Percentiles rank a stretch among this genome's conserved stretches.
phyloP scores from a whole-genome alignment of 2,113 vertebrate genomes.

The Vicugna pacos region DNA sequence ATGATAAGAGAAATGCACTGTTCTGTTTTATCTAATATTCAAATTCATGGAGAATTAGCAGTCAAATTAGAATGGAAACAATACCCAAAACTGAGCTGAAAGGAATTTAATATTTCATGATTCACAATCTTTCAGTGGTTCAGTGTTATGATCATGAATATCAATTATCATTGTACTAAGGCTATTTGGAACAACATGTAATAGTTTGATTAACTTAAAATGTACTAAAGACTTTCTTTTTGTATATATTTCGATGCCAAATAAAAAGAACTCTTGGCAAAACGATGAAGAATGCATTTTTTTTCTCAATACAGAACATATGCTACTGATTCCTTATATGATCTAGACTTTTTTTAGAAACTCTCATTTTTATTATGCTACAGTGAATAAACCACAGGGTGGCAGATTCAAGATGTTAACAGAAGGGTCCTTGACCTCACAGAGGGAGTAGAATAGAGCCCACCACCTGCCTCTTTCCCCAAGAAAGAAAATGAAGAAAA shows the following conservation, averaged over 20 bases:
- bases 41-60: constrained; percentile 56
- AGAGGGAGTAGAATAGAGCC: not conserved
- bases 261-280: constrained; percentile 46
- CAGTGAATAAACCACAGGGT: not conserved
- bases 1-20: constrained; percentile 53
- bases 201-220: constrained; percentile 44
- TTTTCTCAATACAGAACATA: not conserved
- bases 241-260: constrained; percentile 28
- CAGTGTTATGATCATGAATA: constrained; percentile 12
- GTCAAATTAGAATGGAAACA: constrained; percentile 59
- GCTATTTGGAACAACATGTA: constrained; percentile 27
- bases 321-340: not conserved
- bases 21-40: constrained; percentile 58
- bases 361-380: not conserved
- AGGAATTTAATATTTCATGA: constrained; percentile 64
- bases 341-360: constrained; percentile 31
- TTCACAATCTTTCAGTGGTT: constrained; percentile 35
- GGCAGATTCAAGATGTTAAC: constrained; percentile 10
- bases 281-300: not conserved
- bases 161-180: not conserved
- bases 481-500: not conserved
- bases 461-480: not conserved
- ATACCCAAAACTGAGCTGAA: constrained; percentile 44
- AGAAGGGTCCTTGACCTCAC: constrained; percentile 13
- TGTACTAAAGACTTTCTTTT: not conserved